A percentile compares a stretch with the other conserved stretches of the same genome.
Evolutionary conservation across 2,113 vertebrate species (phyloP).

Genomic region (Pterophyllum scalare): DNA sequence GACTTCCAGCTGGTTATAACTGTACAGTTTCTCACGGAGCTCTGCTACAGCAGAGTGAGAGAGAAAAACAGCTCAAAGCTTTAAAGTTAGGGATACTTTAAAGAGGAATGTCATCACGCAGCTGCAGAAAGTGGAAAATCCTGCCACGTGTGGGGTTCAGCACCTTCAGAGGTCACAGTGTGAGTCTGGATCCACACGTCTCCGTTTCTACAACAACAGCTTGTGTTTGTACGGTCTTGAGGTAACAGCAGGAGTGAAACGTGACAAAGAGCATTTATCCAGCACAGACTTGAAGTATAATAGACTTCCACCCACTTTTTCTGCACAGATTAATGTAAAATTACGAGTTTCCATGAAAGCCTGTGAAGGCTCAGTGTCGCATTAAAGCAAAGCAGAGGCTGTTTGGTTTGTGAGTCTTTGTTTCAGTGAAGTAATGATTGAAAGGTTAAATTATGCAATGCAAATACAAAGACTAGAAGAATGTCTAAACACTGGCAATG

Average conservation of each 20-base stretch:
- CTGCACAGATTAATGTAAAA: background rate
- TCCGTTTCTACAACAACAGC: conserved; percentile 5
- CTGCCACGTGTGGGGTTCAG: background rate
- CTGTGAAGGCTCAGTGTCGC: too few species aligned
- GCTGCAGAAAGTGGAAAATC: background rate
- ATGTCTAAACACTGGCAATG: background rate
- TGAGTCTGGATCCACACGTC: background rate
- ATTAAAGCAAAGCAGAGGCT: too few species aligned
- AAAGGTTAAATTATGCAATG: background rate
- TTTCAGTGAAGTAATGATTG: too few species aligned
- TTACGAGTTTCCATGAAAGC: too few species aligned
- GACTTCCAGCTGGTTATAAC: too few species aligned
- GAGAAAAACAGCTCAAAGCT: background rate
- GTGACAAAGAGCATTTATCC: background rate
- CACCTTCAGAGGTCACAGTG: background rate
- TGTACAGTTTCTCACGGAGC: too few species aligned
- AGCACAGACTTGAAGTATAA: background rate
- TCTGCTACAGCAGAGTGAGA: background rate
- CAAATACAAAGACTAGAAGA: background rate
- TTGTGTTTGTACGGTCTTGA: background rate
- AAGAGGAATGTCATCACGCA: background rate
- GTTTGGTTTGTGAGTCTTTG: too few species aligned
- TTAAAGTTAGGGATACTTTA: background rate
- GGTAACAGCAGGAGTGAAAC: background rate
- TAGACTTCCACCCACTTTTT: too few species aligned